A percentile compares a stretch with the other conserved stretches of the same genome.
phyloP scores from a whole-genome alignment of 2,888 invertebrate species.

The Serripes groenlandicus region DNA sequence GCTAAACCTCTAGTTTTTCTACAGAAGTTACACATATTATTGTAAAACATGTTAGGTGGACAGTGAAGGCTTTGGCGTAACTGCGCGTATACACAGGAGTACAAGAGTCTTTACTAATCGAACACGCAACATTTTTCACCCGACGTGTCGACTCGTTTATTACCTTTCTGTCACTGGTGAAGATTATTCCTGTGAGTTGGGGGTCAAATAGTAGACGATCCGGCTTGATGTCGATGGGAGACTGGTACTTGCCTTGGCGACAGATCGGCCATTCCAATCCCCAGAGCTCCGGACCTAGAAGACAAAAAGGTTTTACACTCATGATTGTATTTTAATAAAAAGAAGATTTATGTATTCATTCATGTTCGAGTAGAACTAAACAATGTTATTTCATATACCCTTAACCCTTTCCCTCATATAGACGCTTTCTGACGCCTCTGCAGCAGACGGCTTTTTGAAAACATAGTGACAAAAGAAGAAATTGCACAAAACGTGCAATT shows the following conservation, averaged over 20 bases:
- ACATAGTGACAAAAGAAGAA: not conserved
- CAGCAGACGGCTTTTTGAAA: not conserved
- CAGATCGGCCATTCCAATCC: constrained; percentile 99
- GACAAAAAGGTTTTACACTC: not conserved
- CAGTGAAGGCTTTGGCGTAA: too few species aligned
- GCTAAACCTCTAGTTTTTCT: too few species aligned
- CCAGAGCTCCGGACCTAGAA: constrained; percentile 98
- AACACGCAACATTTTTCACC: too few species aligned
- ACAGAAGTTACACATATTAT: too few species aligned
- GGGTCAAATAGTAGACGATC: constrained; percentile 97
- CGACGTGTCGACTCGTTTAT: too few species aligned
- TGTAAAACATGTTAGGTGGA: too few species aligned
- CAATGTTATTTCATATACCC: too few species aligned
- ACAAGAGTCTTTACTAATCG: too few species aligned
- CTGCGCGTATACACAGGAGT: too few species aligned
- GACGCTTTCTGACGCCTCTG: too few species aligned
- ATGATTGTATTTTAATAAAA: not conserved
- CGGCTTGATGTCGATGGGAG: constrained; percentile 98
- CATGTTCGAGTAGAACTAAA: not conserved
- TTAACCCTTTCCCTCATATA: too few species aligned
- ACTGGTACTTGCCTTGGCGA: constrained; percentile 98
- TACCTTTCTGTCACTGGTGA: constrained; percentile 65
- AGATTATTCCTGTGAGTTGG: constrained; percentile 91
- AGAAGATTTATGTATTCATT: not conserved
- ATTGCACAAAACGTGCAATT: not conserved